Evolutionary conservation across 2,888 invertebrate species (phyloP), one percentile per base, ranked within the genome.

Genomic region (Chouioia cunea): DNA sequence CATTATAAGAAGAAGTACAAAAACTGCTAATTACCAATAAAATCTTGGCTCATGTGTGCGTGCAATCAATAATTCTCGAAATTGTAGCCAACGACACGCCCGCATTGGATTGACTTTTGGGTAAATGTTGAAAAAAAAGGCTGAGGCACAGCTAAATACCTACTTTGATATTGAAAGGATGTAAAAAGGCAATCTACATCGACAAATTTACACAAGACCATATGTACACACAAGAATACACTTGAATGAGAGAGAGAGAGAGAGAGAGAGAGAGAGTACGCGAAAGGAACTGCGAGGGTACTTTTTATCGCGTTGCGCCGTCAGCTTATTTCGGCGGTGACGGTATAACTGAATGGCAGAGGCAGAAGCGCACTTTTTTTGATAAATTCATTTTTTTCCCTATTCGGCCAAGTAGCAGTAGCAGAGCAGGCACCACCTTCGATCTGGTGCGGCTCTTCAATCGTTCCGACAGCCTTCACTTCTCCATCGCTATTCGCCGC

Each of bases 121-220:
- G 27, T 27, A 27, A 27, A 27, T 6, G 3, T 27, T 6, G 27
- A 6, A 6, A 27, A 27, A 27, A 27, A 27, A 27, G 27, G 27
- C 6, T 3, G 4, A 27, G 4, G 27, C 27, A 27, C 27, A 27
- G 27, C 27, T 27, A 27, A 6, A 27, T 27, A 27, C 4, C 6
- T 6, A 27, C 27, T 27, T 27, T 4, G 27, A 27, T 27, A 27
- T 27, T 27, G 4, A 27, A 36, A 36, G 22, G 2, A 57, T n/a
- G 22, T 27, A 50, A 58, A 52, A 66, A 59, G 66, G 52, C 52
- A 66, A 66, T 66, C 58, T 66, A 23, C 50, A 52, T 58, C 44
- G 59, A 53, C 59, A 66, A 66, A 66, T 66, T 59, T 59, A 53
- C 66, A 44, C 58, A 66, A 65, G 65, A 52, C 47, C 64, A 47